A percentile compares a stretch with the other conserved stretches of the same genome.
Conservation (phyloP, 2,797 vertebrate genomes). For the Meda fulgida region DNA sequence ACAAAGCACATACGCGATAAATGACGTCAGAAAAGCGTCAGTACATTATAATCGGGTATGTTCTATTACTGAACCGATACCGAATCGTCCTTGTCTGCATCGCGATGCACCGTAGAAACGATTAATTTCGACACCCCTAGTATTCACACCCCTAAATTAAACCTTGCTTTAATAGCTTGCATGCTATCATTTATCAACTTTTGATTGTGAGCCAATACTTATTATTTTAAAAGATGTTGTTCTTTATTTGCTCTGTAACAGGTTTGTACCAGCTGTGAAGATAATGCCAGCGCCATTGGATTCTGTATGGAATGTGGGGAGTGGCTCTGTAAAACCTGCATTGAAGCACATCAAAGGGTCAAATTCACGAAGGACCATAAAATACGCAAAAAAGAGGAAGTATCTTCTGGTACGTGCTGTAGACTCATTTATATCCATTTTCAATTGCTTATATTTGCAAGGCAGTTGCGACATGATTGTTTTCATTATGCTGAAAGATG, state of each 20-base stretch:
- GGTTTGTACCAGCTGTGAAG: slow-evolving; percentile 98
- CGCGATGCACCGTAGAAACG: too few species aligned
- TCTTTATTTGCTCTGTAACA: slow-evolving; percentile 60
- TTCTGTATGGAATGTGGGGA: slow-evolving; percentile 97
- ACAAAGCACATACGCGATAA: too few species aligned
- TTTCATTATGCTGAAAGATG: background rate
- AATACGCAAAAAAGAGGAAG: slow-evolving; percentile 95
- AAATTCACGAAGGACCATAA: slow-evolving; percentile 99
- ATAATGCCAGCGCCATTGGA: slow-evolving; percentile 94
- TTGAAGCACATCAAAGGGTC: slow-evolving; percentile 97
- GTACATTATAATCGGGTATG: too few species aligned
- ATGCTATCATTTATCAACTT: background rate
- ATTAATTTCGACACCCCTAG: too few species aligned
- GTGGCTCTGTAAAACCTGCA: slow-evolving; percentile 98
- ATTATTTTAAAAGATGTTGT: background rate
- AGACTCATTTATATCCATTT: background rate
- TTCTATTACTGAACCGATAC: too few species aligned
- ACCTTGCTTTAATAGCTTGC: background rate
- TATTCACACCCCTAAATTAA: background rate
- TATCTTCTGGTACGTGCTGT: slow-evolving; percentile 83
- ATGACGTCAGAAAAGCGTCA: too few species aligned
- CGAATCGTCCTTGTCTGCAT: too few species aligned
- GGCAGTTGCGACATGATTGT: background rate
- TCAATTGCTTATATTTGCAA: background rate
- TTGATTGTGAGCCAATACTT: background rate